Evolutionary conservation across 2,113 vertebrate species (phyloP).

Genomic region (Cyanoramphus novaezelandiae): DNA sequence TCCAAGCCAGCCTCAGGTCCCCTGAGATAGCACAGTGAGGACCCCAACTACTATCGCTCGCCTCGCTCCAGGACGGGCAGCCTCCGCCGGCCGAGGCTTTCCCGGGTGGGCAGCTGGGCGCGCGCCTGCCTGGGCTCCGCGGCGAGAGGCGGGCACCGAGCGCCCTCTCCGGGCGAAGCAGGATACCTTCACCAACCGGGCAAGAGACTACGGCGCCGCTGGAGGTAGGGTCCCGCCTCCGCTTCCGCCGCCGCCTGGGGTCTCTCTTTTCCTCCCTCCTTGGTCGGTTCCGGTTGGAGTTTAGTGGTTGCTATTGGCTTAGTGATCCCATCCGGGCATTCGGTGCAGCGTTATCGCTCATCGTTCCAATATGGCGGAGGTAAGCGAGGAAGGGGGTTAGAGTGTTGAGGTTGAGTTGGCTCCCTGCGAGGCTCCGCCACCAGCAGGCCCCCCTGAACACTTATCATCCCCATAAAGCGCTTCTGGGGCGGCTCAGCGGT

Average conservation of each 20-base stretch:
- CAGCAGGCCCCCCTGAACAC: background rate
- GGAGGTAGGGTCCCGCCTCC: background rate
- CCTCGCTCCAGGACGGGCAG: background rate
- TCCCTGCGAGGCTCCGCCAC: background rate
- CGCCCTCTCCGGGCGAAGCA: background rate
- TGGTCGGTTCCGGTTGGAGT: conserved; percentile 1
- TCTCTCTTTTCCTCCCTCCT: background rate
- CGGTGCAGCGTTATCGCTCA: conserved; percentile 84
- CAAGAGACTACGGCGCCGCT: background rate
- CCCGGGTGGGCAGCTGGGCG: background rate
- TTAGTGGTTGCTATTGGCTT: no score
- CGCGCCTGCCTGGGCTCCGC: background rate
- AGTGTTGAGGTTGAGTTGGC: conserved; percentile 67
- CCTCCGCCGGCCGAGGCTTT: background rate
- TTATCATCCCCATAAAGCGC: background rate
- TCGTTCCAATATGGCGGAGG: conserved; percentile 99
- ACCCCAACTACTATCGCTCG: background rate
- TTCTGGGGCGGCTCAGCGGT: background rate
- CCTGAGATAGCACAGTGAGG: background rate
- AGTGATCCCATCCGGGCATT: conserved; percentile 89
- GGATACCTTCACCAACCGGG: background rate
- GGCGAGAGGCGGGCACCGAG: background rate
- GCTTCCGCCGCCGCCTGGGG: conserved; percentile 8
- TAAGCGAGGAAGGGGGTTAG: conserved; percentile 89
- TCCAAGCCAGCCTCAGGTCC: background rate